phyloP scores from a whole-genome alignment of 2,888 invertebrate species.

The Amphiduros pacificus region DNA sequence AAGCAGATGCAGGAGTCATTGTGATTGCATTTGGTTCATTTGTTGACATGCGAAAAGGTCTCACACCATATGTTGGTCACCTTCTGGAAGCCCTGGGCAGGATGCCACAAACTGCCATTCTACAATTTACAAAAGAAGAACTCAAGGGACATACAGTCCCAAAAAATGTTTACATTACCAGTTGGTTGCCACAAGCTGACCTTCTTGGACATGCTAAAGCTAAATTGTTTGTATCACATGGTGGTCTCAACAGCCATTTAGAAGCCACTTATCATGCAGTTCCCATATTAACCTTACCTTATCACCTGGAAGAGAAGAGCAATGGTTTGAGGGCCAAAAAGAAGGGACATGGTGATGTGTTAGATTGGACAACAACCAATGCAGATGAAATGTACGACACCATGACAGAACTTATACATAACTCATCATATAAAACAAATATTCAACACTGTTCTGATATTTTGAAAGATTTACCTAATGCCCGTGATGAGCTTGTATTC shows the following conservation, averaged over 20 bases:
- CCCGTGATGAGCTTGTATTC: slow-evolving; percentile 7
- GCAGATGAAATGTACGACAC: slow-evolving; percentile 11
- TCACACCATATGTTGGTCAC: background rate
- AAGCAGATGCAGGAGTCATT: slow-evolving; percentile 6
- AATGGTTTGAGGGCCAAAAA: slow-evolving; percentile 1
- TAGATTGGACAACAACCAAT: slow-evolving; percentile 3
- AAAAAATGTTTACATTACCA: slow-evolving; percentile 5
- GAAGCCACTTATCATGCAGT: slow-evolving; percentile 22
- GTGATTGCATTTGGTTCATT: slow-evolving; percentile 17
- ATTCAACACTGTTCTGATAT: slow-evolving; percentile 14
- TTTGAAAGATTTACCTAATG: slow-evolving; percentile 6
- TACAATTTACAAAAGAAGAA: too few relatives aligned
- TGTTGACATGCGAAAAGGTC: background rate
- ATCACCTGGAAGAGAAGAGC: slow-evolving; percentile 11
- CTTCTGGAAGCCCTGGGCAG: background rate
- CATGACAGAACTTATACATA: background rate
- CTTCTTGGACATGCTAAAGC: slow-evolving; percentile 16
- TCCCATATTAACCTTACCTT: slow-evolving; percentile 18
- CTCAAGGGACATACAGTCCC: too few relatives aligned
- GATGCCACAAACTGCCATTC: background rate
- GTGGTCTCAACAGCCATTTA: slow-evolving; percentile 18
- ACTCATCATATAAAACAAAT: slow-evolving; percentile 3
- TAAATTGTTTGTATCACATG: slow-evolving; percentile 20
- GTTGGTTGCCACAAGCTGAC: slow-evolving; percentile 20
- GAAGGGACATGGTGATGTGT: slow-evolving; percentile 7